Evolutionary conservation across 2,888 invertebrate genomes (phyloP).

Genomic region (Lottia scabra): DNA sequence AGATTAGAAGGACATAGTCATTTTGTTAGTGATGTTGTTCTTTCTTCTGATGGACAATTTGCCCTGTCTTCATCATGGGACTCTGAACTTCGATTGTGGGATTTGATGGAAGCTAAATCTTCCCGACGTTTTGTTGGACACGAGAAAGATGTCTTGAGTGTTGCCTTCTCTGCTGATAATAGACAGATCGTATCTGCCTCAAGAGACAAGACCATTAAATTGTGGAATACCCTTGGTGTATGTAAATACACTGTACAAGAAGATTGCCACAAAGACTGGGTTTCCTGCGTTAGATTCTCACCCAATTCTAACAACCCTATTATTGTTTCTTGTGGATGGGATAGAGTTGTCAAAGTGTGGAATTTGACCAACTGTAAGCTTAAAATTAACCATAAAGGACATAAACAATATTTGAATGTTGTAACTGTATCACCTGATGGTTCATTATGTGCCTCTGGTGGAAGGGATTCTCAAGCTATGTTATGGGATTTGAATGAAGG

Average conservation of each 20-base stretch:
- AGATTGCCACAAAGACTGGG: conserved; percentile 96
- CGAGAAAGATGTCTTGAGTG: conserved; percentile 99
- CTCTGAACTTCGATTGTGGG: conserved; percentile 98
- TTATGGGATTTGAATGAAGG: conserved; percentile 99
- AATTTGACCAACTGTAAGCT: conserved; percentile 98
- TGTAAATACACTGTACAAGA: conserved; percentile 97
- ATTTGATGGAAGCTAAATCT: conserved; percentile 94
- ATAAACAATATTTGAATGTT: conserved; percentile 96
- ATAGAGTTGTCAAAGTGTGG: conserved; percentile 98
- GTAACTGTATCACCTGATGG: conserved; percentile 99
- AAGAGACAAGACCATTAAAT: conserved; percentile 97
- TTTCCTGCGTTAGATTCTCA: conserved; percentile 98
- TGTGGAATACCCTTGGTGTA: conserved; percentile 99
- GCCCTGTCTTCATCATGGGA: conserved; percentile 99
- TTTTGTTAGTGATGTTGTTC: conserved; percentile 98
- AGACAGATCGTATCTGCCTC: conserved; percentile 99
- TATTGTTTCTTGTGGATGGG: conserved; percentile 99
- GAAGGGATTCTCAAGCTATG: conserved; percentile 99
- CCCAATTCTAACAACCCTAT: conserved; percentile 98
- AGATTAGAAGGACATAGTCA: conserved; percentile 97
- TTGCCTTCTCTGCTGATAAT: conserved; percentile 99
- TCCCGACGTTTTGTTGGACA: conserved; percentile 99
- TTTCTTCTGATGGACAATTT: conserved; percentile 99
- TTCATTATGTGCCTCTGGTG: conserved; percentile 99
- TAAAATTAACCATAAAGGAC: conserved; percentile 98